Evolutionary conservation across 2,113 vertebrate species (phyloP).

Genomic region (Ammospiza caudacuta): DNA sequence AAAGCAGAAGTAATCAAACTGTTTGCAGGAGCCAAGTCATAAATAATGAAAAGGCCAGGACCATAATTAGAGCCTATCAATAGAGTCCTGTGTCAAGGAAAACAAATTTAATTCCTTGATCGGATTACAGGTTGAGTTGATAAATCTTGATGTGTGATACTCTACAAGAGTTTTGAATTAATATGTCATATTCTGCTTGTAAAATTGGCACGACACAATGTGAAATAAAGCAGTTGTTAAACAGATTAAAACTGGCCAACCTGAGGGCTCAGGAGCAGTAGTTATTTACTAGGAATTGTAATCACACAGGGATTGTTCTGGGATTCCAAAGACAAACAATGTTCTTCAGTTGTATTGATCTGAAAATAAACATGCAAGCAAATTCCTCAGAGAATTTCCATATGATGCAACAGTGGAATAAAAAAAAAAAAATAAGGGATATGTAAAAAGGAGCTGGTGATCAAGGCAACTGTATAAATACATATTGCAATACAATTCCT

Average conservation of each 20-base stretch:
- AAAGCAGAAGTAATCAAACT: not conserved
- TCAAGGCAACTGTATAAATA: not conserved
- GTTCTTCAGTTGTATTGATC: not conserved
- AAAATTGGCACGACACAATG: not conserved
- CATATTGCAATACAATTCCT: not conserved
- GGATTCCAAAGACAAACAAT: not conserved
- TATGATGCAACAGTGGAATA: not conserved
- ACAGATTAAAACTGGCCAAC: not conserved
- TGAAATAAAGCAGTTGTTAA: not conserved
- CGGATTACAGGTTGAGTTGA: not conserved
- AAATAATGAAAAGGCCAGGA: conserved; percentile 25
- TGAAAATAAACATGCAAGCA: not conserved
- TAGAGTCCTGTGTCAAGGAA: conserved; percentile 19
- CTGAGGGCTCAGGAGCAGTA: not conserved
- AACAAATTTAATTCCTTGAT: conserved; percentile 3
- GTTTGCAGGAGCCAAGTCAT: not conserved
- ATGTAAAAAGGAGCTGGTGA: not conserved
- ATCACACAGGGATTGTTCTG: not conserved
- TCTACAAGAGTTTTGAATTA: not conserved
- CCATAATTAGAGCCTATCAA: conserved; percentile 37
- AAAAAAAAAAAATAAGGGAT: not conserved
- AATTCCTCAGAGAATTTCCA: not conserved
- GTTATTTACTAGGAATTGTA: not conserved
- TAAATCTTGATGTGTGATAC: not conserved
- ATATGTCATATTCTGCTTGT: not conserved